These are phyloP conservation scores for Artemia sinica DNA, from an alignment of 2,888 invertebrate genomes.

Conservation along the genomic window DNA sequence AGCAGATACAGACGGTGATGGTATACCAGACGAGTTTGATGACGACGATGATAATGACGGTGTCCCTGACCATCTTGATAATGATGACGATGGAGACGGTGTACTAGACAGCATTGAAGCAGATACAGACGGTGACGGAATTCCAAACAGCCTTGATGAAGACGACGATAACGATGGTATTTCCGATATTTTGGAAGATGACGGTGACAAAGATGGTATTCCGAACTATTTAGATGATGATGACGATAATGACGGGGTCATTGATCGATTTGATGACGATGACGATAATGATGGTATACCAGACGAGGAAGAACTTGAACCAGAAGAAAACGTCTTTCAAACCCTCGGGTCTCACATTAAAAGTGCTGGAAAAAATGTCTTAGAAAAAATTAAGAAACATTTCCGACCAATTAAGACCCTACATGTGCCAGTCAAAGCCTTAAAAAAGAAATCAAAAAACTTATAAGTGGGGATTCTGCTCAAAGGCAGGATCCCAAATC, in stretches of 20 bases:
- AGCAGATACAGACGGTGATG: slow-evolving; percentile 17
- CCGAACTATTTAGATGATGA: background rate
- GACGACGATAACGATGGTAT: slow-evolving; percentile 1
- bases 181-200: background rate
- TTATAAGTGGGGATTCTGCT: background rate
- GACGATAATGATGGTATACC: slow-evolving; percentile 8
- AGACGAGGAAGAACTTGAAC: slow-evolving; percentile 25
- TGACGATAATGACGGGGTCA: background rate
- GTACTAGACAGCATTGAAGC: slow-evolving; percentile 23
- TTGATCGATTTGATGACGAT: background rate
- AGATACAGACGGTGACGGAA: slow-evolving; percentile 22
- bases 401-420: background rate
- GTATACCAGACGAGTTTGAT: background rate
- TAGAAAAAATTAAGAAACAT: background rate
- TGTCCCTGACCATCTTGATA: background rate
- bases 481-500: background rate
- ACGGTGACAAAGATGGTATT: background rate
- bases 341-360: background rate
- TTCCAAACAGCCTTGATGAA: slow-evolving; percentile 16
- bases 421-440: background rate
- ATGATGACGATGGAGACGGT: slow-evolving; percentile 2
- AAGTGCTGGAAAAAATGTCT: background rate
- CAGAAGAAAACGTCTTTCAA: background rate
- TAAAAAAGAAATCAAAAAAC: slow-evolving; percentile 8
- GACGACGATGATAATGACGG: slow-evolving; percentile 15